Conservation (phyloP, 2,888 invertebrate genomes). For the Leuctra nigra region DNA sequence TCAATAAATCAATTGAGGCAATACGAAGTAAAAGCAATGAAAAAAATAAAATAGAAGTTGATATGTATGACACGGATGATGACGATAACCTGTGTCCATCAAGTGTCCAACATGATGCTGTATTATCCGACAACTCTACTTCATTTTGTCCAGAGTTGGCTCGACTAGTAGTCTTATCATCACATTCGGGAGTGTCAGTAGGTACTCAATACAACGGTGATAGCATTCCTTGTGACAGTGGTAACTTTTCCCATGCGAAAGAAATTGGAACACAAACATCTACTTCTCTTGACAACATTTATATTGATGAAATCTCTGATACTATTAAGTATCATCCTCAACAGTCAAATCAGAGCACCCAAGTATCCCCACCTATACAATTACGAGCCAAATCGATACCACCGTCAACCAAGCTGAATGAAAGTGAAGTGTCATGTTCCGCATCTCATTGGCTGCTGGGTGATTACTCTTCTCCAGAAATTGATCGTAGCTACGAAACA, state of each 20-base stretch:
- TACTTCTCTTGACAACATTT: slow-evolving; percentile 1
- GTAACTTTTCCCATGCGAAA: neutral
- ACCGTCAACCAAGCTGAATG: neutral
- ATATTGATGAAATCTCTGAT: neutral
- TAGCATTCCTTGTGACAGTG: neutral
- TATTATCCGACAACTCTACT: slow-evolving; percentile 14
- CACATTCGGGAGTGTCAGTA: slow-evolving; percentile 22
- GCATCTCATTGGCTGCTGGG: too few species aligned
- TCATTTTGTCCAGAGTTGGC: slow-evolving; percentile 24
- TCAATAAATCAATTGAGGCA: neutral
- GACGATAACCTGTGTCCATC: slow-evolving; percentile 5
- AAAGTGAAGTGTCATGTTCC: too few species aligned
- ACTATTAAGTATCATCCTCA: neutral
- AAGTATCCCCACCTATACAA: slow-evolving; percentile 1
- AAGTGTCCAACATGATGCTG: neutral
- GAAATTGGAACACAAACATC: slow-evolving; percentile 22
- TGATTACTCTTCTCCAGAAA: too few species aligned
- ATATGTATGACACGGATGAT: slow-evolving; percentile 17
- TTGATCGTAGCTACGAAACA: too few species aligned
- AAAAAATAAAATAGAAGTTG: slow-evolving; percentile 10
- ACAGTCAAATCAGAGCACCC: slow-evolving; percentile 13
- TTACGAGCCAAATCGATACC: neutral
- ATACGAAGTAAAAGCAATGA: neutral
- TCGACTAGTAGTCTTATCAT: slow-evolving; percentile 19
- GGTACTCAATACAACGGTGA: slow-evolving; percentile 14